phyloP scores from a whole-genome alignment of 2,888 invertebrate species.

The Polydesmus complanatus region DNA sequence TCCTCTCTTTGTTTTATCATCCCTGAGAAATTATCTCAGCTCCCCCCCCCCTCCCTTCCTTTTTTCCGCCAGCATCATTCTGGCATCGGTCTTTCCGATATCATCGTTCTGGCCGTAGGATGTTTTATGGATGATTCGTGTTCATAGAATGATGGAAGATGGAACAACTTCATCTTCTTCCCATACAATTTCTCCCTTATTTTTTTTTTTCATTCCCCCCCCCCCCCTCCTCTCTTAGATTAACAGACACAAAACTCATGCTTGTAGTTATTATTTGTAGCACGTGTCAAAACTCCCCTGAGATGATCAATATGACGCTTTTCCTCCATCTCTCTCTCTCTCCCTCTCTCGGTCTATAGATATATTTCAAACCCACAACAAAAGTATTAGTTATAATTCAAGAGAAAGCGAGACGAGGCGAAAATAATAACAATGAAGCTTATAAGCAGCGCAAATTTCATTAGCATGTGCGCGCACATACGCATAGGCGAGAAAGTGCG shows the following conservation, averaged over 20 bases:
- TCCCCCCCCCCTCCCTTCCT: too few relatives aligned
- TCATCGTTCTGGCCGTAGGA: neutral
- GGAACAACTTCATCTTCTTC: neutral
- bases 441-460: neutral
- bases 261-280: conserved; percentile 10
- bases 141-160: neutral
- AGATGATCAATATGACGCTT: neutral
- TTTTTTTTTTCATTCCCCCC: neutral
- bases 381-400: neutral
- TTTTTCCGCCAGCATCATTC: too few relatives aligned
- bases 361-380: neutral
- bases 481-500: too few relatives aligned
- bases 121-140: neutral
- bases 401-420: neutral
- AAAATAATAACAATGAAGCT: neutral
- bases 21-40: too few relatives aligned
- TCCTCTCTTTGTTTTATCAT: too few relatives aligned
- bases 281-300: neutral
- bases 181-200: neutral
- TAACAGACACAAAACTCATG: conserved; percentile 4
- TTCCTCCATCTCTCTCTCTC: neutral
- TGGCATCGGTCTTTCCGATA: too few relatives aligned
- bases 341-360: neutral
- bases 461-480: too few relatives aligned
- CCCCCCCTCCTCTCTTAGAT: neutral